Evolutionary conservation across 2,797 vertebrate genomes (phyloP).

Genomic region (Gallirallus australis): DNA sequence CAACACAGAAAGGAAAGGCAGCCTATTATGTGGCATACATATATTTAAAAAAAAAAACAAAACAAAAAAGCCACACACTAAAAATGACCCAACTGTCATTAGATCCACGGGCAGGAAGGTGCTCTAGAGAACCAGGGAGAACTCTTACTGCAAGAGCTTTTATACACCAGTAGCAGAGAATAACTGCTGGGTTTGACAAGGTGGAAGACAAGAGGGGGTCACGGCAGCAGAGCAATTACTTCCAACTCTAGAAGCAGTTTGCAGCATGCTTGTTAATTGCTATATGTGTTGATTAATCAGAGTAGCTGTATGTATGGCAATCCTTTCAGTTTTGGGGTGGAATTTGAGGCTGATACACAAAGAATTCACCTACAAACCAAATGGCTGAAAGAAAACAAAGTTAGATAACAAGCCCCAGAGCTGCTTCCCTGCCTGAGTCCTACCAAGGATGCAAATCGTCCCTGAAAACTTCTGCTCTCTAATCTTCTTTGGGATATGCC

Average conservation of each 20-base stretch:
- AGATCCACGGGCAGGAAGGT: neutral
- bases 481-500: neutral
- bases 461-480: neutral
- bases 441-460: accelerated
- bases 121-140: neutral
- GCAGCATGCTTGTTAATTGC: neutral
- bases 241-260: neutral
- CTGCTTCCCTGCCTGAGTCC: neutral
- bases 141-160: neutral
- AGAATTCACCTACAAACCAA: neutral
- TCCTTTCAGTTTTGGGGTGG: neutral
- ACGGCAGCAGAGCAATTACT: neutral
- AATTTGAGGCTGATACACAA: neutral
- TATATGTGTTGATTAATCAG: neutral
- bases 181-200: neutral
- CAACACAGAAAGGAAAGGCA: neutral
- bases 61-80: neutral
- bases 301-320: neutral
- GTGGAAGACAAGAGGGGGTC: neutral
- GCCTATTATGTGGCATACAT: no score
- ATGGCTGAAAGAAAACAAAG: neutral
- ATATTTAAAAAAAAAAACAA: no score
- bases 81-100: neutral
- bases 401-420: neutral
- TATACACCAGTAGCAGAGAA: neutral